Percentiles rank a stretch among this genome's conserved stretches.
These are phyloP conservation scores for Anolis carolinensis DNA, from an alignment of 2,113 vertebrate genomes.

Conservation along the genomic window DNA sequence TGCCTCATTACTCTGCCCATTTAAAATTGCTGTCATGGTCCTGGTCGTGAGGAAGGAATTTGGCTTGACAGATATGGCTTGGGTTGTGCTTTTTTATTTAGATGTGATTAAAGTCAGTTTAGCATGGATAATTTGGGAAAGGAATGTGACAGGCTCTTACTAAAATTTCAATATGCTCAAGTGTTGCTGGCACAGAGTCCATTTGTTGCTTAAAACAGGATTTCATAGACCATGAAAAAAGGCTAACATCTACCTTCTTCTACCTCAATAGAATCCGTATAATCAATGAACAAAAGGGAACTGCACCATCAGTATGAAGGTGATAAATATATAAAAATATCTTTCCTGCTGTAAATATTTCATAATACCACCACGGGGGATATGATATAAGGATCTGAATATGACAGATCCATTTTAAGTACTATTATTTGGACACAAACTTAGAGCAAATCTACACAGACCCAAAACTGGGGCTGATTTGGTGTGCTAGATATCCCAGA, in stretches of 20 bases:
- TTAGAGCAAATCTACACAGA: too few species aligned
- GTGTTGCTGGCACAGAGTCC: slow-evolving; percentile 19
- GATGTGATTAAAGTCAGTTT: slow-evolving; percentile 52
- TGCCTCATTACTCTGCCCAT: slow-evolving; percentile 35
- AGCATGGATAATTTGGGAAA: slow-evolving; percentile 26
- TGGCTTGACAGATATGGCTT: slow-evolving; percentile 28
- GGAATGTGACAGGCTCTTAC: background rate
- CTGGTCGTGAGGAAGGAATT: slow-evolving; percentile 34
- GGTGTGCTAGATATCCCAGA: too few species aligned
- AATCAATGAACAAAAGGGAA: slow-evolving; percentile 3
- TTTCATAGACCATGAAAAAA: background rate
- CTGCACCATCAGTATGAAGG: background rate
- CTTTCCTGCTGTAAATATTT: background rate
- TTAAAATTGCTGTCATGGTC: slow-evolving; percentile 21
- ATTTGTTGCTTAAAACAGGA: background rate
- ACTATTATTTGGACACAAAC: too few species aligned
- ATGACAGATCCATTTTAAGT: background rate
- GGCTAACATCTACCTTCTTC: slow-evolving; percentile 19
- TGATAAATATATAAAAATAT: background rate
- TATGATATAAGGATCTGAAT: background rate
- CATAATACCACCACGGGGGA: background rate
- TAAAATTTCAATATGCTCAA: slow-evolving; percentile 16
- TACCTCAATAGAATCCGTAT: background rate
- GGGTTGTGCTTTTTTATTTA: slow-evolving; percentile 42
- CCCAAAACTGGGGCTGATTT: too few species aligned